phyloP scores from a whole-genome alignment of 2,888 invertebrate genomes.

The Drosophila neotestacea region DNA sequence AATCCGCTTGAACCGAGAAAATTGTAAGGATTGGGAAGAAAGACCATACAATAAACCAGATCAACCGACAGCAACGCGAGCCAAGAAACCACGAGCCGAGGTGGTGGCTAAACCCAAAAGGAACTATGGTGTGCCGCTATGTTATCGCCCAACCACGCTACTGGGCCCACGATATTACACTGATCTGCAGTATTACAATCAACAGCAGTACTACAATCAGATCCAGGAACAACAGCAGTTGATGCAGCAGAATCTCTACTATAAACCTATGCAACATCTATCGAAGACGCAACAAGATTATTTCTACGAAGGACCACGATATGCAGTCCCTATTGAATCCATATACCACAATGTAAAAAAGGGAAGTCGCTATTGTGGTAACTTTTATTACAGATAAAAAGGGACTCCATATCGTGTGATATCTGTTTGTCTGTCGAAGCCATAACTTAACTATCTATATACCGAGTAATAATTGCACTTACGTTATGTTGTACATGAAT shows the following conservation, averaged over 20 bases:
- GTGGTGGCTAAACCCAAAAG: slow-evolving; percentile 1
- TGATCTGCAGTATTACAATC: slow-evolving; percentile 17
- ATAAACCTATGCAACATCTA: slow-evolving; percentile 9
- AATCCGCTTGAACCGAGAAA: neutral
- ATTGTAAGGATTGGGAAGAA: neutral
- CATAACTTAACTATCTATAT: neutral
- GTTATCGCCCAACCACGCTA: slow-evolving; percentile 46
- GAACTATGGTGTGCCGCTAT: slow-evolving; percentile 42
- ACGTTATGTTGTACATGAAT: neutral
- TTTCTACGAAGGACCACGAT: slow-evolving; percentile 13
- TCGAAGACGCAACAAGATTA: neutral
- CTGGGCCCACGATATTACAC: slow-evolving; percentile 24
- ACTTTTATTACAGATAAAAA: slow-evolving; percentile 56
- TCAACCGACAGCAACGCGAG: neutral
- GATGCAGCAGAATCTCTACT: neutral
- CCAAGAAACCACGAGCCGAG: neutral
- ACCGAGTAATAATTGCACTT: neutral
- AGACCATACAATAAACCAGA: neutral
- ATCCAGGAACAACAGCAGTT: slow-evolving; percentile 17
- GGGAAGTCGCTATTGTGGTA: slow-evolving; percentile 55
- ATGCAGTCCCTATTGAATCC: slow-evolving; percentile 49
- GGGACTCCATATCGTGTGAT: slow-evolving; percentile 1
- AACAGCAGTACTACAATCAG: slow-evolving; percentile 19
- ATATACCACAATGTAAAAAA: slow-evolving; percentile 5
- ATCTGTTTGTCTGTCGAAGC: neutral